Conservation (phyloP, 1,140 invertebrate genomes). For the Choristoneura fumiferana region DNA sequence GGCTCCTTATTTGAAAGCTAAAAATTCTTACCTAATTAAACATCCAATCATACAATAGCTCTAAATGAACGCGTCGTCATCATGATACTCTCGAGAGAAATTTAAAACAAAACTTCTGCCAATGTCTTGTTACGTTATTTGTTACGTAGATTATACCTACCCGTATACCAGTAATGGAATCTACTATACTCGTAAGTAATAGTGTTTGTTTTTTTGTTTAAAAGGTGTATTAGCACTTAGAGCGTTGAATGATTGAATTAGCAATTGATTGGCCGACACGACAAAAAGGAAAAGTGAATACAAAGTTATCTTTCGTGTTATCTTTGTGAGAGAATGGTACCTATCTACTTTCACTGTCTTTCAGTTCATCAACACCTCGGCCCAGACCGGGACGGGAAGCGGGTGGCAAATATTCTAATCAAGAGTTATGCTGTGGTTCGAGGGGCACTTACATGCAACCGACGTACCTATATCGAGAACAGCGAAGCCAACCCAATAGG, state of each 20-base stretch:
- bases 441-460: slow-evolving; percentile 7
- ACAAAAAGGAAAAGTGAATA: slow-evolving; percentile 41
- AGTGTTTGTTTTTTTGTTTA: slow-evolving; percentile 28
- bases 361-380: slow-evolving; percentile 34
- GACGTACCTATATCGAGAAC: slow-evolving; percentile 20
- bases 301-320: slow-evolving; percentile 38
- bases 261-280: slow-evolving; percentile 31
- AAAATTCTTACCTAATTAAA: slow-evolving; percentile 6
- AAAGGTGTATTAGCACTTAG: slow-evolving; percentile 31
- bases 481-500: slow-evolving; percentile 41
- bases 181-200: slow-evolving; percentile 15
- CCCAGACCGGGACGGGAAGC: not conserved
- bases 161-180: not conserved
- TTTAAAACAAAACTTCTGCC: slow-evolving; percentile 9
- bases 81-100: slow-evolving; percentile 12
- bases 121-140: slow-evolving; percentile 2
- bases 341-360: slow-evolving; percentile 44
- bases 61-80: slow-evolving; percentile 13
- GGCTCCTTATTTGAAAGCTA: slow-evolving; percentile 5
- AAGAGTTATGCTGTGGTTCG: not conserved
- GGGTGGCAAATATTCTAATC: slow-evolving; percentile 7
- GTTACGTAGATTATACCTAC: slow-evolving; percentile 8
- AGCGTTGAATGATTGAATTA: slow-evolving; percentile 39
- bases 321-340: slow-evolving; percentile 33
- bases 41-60: slow-evolving; percentile 2